Conservation (phyloP, 2,888 invertebrate genomes). For the Muscina levida region DNA sequence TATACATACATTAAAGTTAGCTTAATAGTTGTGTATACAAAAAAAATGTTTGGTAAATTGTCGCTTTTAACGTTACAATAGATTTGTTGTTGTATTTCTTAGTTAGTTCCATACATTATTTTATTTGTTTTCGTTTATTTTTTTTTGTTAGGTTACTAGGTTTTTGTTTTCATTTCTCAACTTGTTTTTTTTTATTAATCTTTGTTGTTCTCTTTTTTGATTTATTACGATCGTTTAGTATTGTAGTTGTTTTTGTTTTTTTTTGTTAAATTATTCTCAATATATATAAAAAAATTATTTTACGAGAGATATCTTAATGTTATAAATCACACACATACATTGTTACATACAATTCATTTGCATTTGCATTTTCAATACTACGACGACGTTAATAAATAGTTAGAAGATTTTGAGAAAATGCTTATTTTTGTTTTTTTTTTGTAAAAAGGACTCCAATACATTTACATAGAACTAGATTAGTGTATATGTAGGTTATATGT, state of each 20-base stretch:
- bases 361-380: slow-evolving; percentile 24
- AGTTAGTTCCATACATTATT: slow-evolving; percentile 23
- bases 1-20: not conserved
- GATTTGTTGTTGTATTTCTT: not conserved
- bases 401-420: slow-evolving; percentile 23
- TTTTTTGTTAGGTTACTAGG: slow-evolving; percentile 5
- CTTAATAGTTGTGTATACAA: slow-evolving; percentile 3
- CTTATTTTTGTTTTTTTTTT: no score
- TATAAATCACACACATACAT: slow-evolving; percentile 63
- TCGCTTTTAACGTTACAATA: not conserved
- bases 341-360: slow-evolving; percentile 51
- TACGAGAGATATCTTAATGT: slow-evolving; percentile 62
- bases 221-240: slow-evolving; percentile 40
- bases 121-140: slow-evolving; percentile 32
- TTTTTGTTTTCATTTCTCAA: slow-evolving; percentile 8
- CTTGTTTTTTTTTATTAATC: not conserved
- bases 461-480: slow-evolving; percentile 14
- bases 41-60: not conserved
- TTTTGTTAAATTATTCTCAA: slow-evolving; percentile 26
- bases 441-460: slow-evolving; percentile 18
- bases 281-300: slow-evolving; percentile 59
- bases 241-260: slow-evolving; percentile 31
- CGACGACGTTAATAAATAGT: slow-evolving; percentile 54
- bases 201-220: slow-evolving; percentile 18
- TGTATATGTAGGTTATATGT: no score